A percentile compares a stretch with the other conserved stretches of the same genome.
These are phyloP conservation scores for Acronicta aceris DNA, from an alignment of 2,888 invertebrate genomes.

Conservation along the genomic window DNA sequence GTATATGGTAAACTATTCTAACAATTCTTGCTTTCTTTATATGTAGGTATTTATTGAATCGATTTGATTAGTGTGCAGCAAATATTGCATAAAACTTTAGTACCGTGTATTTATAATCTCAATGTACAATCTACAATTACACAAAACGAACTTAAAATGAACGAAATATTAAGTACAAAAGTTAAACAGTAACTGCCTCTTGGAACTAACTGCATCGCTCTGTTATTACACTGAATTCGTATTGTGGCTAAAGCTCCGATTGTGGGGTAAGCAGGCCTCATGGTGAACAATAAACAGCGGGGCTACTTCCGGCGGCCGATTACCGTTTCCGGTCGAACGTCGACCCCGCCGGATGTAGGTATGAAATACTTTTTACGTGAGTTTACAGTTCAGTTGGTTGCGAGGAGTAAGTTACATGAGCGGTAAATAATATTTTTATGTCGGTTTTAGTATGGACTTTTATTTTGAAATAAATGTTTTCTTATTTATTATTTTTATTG, in stretches of 20 bases:
- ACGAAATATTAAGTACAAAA: conserved; percentile 22
- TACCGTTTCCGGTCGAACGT: conserved; percentile 63
- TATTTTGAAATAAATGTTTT: no score
- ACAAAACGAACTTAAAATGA: conserved; percentile 16
- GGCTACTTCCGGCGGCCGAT: conserved; percentile 65
- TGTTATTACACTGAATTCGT: conserved; percentile 34
- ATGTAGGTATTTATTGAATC: no score
- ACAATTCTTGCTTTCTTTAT: no score
- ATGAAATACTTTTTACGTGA: conserved; percentile 61
- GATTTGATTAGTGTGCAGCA: no score
- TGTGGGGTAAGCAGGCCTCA: conserved; percentile 36
- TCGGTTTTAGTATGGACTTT: no score
- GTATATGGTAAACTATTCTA: no score
- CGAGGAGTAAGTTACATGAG: conserved; percentile 28
- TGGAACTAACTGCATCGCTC: conserved; percentile 16
- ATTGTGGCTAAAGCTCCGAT: conserved; percentile 23
- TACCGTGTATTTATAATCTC: no score
- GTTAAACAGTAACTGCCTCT: conserved; percentile 29
- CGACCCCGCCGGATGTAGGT: conserved; percentile 62
- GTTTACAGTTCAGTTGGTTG: conserved; percentile 41
- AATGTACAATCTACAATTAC: conserved; percentile 16
- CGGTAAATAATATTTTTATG: not conserved
- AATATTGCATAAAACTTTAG: no score
- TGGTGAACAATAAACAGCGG: conserved; percentile 65
- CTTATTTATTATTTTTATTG: no score